phyloP scores from a whole-genome alignment of 2,113 vertebrate species.

The Bungarus multicinctus region DNA sequence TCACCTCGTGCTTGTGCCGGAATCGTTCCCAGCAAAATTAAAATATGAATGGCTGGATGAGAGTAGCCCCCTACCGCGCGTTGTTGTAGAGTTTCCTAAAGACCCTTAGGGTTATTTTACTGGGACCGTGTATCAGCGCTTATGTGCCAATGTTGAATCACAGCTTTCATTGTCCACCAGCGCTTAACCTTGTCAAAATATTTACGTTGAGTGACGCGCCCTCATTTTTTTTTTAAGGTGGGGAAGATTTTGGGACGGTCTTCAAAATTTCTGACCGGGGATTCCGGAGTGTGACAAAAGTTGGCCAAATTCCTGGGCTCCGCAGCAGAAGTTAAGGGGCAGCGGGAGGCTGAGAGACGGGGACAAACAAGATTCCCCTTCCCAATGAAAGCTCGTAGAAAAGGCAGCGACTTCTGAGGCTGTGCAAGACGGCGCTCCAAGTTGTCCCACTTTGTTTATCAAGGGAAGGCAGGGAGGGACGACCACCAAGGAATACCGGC shows the following conservation, averaged over 20 bases:
- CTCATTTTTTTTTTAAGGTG: background rate
- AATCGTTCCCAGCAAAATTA: background rate
- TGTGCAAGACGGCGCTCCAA: constrained; percentile 29
- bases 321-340: constrained; percentile 61
- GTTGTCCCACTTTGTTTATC: constrained; percentile 46
- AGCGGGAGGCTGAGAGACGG: background rate
- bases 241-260: too few relatives aligned
- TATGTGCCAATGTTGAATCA: background rate
- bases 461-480: constrained; percentile 39
- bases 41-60: background rate
- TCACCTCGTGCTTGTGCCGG: background rate
- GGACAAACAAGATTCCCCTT: constrained; percentile 30
- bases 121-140: background rate
- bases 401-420: constrained; percentile 30
- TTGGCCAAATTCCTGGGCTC: background rate
- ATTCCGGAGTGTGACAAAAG: background rate
- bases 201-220: background rate
- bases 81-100: background rate
- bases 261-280: background rate
- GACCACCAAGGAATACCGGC: constrained; percentile 52
- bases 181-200: background rate
- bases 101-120: background rate
- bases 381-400: constrained; percentile 36
- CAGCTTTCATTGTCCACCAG: background rate
- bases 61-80: background rate